Conservation (phyloP, 2,797 vertebrate genomes). For the Protosalanx chinensis region DNA sequence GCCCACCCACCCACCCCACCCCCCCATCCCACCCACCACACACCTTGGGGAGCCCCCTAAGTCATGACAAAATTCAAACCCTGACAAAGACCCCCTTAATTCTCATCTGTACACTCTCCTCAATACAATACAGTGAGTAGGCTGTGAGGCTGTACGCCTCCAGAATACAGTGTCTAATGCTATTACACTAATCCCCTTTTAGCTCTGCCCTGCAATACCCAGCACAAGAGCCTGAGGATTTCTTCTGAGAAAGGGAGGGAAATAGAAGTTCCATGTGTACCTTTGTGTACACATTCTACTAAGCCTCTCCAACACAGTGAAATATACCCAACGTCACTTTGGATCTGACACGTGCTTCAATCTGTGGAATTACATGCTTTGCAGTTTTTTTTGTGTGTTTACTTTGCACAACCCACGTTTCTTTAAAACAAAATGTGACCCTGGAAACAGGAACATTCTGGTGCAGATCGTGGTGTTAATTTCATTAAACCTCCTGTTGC, state of each 20-base stretch:
- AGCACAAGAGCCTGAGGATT: not conserved
- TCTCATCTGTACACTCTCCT: not conserved
- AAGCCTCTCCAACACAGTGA: slow-evolving; percentile 21
- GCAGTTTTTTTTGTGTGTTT: not conserved
- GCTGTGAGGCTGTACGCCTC: slow-evolving; percentile 1
- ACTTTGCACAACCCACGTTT: not conserved
- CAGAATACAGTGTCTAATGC: slow-evolving; percentile 16
- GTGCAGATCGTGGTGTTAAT: not conserved
- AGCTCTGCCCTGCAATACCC: slow-evolving; percentile 6
- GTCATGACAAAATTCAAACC: too few relatives aligned
- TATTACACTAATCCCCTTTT: slow-evolving; percentile 31
- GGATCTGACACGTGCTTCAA: too few relatives aligned
- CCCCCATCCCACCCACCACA: too few relatives aligned
- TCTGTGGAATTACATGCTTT: too few relatives aligned
- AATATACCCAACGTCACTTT: slow-evolving; percentile 1
- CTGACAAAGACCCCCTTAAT: not conserved
- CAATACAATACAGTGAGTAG: not conserved
- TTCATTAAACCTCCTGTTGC: not conserved
- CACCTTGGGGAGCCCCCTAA: too few relatives aligned
- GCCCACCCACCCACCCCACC: too few relatives aligned
- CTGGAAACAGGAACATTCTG: not conserved
- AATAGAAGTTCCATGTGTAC: not conserved
- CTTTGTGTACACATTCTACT: slow-evolving; percentile 1
- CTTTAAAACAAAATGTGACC: not conserved
- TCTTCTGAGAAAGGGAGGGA: not conserved